A percentile compares a stretch with the other conserved stretches of the same genome.
Evolutionary conservation across 1,140 invertebrate genomes (phyloP).

Genomic region (Trinorchestia longiramus): DNA sequence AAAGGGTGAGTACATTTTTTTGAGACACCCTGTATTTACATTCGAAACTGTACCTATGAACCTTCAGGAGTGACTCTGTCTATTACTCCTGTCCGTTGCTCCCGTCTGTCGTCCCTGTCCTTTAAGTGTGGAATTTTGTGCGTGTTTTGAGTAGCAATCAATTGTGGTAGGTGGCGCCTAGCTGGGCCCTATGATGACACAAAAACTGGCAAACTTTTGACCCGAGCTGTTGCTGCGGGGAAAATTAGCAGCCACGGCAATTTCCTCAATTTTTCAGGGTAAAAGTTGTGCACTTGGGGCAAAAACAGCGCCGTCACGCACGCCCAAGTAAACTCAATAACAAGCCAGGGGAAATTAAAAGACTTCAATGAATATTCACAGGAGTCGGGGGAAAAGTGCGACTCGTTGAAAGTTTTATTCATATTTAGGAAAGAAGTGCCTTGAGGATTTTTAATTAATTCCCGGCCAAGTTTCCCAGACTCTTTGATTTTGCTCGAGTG

Average conservation of each 20-base stretch:
- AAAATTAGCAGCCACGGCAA: background rate
- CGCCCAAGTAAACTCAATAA: slow-evolving; percentile 7
- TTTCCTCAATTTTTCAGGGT: background rate
- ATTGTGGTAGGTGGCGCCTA: background rate
- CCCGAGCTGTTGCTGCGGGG: background rate
- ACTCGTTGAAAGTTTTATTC: background rate
- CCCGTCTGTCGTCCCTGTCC: no score
- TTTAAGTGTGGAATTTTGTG: no score
- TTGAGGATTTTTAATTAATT: background rate
- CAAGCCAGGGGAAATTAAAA: background rate
- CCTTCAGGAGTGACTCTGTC: background rate
- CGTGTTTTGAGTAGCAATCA: background rate
- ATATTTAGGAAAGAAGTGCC: background rate
- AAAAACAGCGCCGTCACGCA: background rate
- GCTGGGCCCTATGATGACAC: background rate
- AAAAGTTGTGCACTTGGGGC: background rate
- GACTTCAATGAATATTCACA: background rate
- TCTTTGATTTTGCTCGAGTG: background rate
- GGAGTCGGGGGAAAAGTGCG: background rate
- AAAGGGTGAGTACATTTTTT: background rate
- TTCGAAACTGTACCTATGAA: background rate
- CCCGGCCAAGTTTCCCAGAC: background rate
- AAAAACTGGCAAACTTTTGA: background rate
- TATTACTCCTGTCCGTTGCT: no score
- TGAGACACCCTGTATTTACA: background rate